phyloP scores from a whole-genome alignment of 2,797 vertebrate species.

The Oryzias dopingdopingensis region DNA sequence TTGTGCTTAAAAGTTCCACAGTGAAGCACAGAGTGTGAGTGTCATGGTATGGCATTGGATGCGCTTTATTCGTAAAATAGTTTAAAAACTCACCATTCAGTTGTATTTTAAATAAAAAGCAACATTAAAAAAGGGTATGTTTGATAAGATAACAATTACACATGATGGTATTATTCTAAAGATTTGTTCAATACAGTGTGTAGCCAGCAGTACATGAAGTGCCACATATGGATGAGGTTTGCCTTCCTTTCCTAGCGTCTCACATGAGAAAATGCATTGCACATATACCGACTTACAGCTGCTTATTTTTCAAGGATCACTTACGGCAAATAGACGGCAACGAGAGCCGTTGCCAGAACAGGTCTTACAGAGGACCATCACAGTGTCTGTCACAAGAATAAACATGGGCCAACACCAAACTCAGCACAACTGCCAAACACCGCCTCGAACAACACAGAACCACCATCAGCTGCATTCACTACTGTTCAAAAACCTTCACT shows the following conservation, averaged over 20 bases:
- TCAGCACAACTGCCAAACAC: conserved; percentile 49
- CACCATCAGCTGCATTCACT: conserved; percentile 30
- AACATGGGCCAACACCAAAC: conserved; percentile 66
- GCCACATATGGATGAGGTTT: conserved; percentile 27
- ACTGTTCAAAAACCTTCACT: conserved; percentile 36
- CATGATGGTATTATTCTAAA: neutral
- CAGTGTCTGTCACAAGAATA: conserved; percentile 70
- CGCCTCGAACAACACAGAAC: conserved; percentile 40
- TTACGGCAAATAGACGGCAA: conserved; percentile 53
- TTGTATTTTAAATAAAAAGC: neutral
- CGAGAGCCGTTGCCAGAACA: conserved; percentile 45
- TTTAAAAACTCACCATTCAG: neutral
- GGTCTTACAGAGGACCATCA: conserved; percentile 43
- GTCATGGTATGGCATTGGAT: neutral
- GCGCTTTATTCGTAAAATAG: too few relatives aligned
- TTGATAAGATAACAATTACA: too few relatives aligned
- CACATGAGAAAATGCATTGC: conserved; percentile 65
- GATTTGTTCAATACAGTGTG: conserved; percentile 49
- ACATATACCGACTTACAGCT: conserved; percentile 52
- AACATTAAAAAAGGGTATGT: neutral
- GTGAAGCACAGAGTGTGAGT: neutral
- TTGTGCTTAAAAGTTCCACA: neutral
- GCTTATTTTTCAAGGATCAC: conserved; percentile 73
- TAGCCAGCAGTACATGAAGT: conserved; percentile 34
- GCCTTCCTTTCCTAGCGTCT: conserved; percentile 59